Base-by-base conservation (phyloP, 2,888 invertebrate species). In the Zygothrica quintamaculata region DNA sequence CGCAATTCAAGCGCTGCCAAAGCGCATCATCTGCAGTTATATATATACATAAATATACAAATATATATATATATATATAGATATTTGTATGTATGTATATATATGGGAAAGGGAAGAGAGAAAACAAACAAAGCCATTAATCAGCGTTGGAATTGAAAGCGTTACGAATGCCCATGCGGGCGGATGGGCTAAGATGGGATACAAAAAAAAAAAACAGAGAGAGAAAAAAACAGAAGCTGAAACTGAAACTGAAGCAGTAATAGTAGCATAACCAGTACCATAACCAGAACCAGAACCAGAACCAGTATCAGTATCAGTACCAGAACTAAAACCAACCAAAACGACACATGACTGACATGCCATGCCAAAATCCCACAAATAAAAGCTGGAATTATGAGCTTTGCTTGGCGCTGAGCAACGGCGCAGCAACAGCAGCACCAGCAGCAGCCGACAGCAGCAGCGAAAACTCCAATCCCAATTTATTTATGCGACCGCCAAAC, bases 311-410 rank as follows among this genome's bases (percentile, higher is more conserved):
- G 34, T 29, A 15, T 25, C 36, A 48, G 34, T 4, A 13, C 7
- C 18, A 37, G 9, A 26, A 16, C 12, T 42, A 36, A 13, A 18
- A 16, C 31, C 61, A 22, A 50, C 55, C 40, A 43, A 37, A 53
- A 18, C 53, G 68, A 74, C 75, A 77, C 74, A 82, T 85, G 86
- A 85, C 72, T 77, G 86, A 84, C 86, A 81, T 85, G 80, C 75
- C 77, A 86, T 80, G 82, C 78, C 70, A 74, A 78, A 84, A 75
- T 81, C 85, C 79, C 73, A 87, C 81, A 86, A 84, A 87, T 81
- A 84, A 84, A 84, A 88, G 78, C 82, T 77, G 87, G 78, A 88
- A 86, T 86, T 86, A 88, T 88, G 86, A 81, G 86, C 76, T 86
- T 72, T 77, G 60, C 58, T 42, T 61, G 47, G 61, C 52, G 31